These are phyloP conservation scores for Bambusicola thoracicus DNA, from an alignment of 2,113 vertebrate genomes.

Conservation along the genomic window DNA sequence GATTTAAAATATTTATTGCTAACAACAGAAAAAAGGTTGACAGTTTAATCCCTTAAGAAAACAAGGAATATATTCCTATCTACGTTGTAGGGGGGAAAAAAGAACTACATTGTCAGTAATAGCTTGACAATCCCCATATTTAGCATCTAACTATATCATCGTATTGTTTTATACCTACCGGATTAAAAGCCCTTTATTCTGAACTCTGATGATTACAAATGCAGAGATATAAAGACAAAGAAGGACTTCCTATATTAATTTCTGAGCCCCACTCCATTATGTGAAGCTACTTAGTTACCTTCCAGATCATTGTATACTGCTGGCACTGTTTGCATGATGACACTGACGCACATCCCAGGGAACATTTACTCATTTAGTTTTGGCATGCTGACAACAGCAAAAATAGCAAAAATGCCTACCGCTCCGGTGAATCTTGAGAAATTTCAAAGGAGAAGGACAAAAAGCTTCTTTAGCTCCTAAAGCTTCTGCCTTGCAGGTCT, in stretches of 20 bases:
- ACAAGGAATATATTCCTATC: neutral
- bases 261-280: neutral
- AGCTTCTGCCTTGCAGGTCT: neutral
- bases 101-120: neutral
- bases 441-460: neutral
- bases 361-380: conserved; percentile 27
- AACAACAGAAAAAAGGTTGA: neutral
- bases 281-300: neutral
- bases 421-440: neutral
- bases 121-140: neutral
- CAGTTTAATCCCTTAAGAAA: neutral
- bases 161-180: neutral
- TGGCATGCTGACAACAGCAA: conserved; percentile 22
- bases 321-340: neutral
- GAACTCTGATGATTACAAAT: conserved; percentile 29
- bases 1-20: neutral
- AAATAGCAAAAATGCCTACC: neutral
- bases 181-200: neutral
- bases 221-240: neutral
- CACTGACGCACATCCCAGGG: neutral
- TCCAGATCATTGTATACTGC: neutral
- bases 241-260: neutral
- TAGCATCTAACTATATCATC: conserved; percentile 1
- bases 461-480: neutral
- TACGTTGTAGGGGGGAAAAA: neutral